Evolutionary conservation across 2,797 vertebrate genomes (phyloP), one percentile per base, ranked within the genome.

Genomic region (Peromyscus eremicus): DNA sequence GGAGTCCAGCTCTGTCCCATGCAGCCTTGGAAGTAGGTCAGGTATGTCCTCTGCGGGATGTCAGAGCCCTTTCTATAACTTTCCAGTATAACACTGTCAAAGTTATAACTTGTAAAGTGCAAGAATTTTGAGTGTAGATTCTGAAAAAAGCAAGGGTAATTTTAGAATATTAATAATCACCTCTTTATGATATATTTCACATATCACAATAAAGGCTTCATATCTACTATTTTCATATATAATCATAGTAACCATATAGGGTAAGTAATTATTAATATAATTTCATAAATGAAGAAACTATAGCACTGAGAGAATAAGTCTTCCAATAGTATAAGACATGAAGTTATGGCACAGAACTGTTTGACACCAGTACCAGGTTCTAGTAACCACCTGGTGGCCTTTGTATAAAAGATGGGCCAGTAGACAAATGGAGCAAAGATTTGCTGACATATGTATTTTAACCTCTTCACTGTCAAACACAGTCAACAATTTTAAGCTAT

Each of bases 241-340:
- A 9, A 88, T 92, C 32, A 84, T 2, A 64, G 68, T 91, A 49
- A 90, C 64, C 17, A 87, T 14, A 79, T 7, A 86, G 2, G 1
- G 2, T 64, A 75, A 32, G 3, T 82, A 62, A 27, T 60, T 81
- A 85, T 89, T 89, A 57, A 27, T 5, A 27, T 86, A 62, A 83
- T 71, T 91, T 84, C 57, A n/a, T 55, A 92, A 70, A 57, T 76
- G 40, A 79, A 21, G 16, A 94, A 92, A 92, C 3, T 57, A 64
- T 75, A 27, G 3, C 11, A n/a, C 37, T 43, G 19, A 23, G n/a
- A 57, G 3, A 75, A 11, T n/a, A 68, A 90, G n/a, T 81, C 5
- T 64, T 82, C 11, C 2, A 81, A 46, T 71, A 60, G 1, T 66
- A 62, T 25, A 43, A 8, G 60, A 85, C 34, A 57, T 16, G 8